Evolutionary conservation across 2,797 vertebrate genomes (phyloP), one percentile per base, ranked within the genome.

Genomic region (Oceanodroma leucorhoa): DNA sequence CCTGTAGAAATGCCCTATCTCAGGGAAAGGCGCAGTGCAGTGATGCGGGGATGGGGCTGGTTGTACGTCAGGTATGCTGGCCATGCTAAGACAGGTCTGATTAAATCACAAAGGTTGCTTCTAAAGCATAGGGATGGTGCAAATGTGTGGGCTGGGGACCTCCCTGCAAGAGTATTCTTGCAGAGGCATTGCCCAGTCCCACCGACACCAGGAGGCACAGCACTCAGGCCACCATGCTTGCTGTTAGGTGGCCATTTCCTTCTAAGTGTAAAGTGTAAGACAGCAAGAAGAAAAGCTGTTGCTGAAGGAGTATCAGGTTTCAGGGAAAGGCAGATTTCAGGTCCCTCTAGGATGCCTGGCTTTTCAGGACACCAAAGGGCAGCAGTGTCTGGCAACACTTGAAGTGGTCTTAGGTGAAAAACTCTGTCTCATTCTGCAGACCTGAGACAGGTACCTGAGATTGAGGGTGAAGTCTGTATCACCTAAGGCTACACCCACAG

Each of bases 181-280:
- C 32, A 38, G 53, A 43, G 21, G 24, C 21, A 17, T 45, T 79
- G 72, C 26, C 38, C n/a, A 14, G 1, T 40, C 38, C 55, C 27
- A 17, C 20, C 29, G 51, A 20, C 27, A 41, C 8, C 36, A 69
- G 36, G 18, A 51, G 30, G 30, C 32, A 61, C 14, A 48, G 41
- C 20, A 55, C 30, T 24, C 14, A 36, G n/a, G 5, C 10, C 29
- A 29, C 19, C 10, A 2, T 0, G 1, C 38, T 65, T 41, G 55
- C 18, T 19, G 7, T 55, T 27, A 61, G 8, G 26, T 65, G 38
- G 27, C 19, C 12, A 2, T 54, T 87, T 80, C 43, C 51, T 83
- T 57, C 30, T 40, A 50, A 40, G 41, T 9, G 8, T 55, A 10
- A 51, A 26, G 10, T 11, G 11, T 40, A 36, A 77, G 76, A 53